Evolutionary conservation across 1,140 invertebrate genomes (phyloP), one percentile per base, ranked within the genome.

Genomic region (Melanaphis sacchari): DNA sequence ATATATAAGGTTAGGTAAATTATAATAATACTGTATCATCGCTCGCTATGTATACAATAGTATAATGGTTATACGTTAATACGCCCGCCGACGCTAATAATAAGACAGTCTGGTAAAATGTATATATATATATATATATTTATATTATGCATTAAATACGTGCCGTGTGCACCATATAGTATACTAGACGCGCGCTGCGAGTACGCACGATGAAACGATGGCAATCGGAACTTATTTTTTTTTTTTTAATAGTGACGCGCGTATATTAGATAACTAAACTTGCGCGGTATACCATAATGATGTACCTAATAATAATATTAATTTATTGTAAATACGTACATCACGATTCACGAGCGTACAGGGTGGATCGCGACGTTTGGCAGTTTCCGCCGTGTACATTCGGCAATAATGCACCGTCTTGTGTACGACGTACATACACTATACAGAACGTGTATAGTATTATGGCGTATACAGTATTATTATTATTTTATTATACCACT

Each of bases 51-150:
- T 59, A 15, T n/a, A n/a, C 59, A n/a, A 76, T 59, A 66, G 15
- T 66, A 66, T n/a, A 76, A 4, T 66, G 1, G n/a, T n/a, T n/a
- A 31, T 11, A 40, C 81, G 81, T 40, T 59, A 31, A 59, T 76
- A n/a, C 59, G 59, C 59, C 31, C 59, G 59, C 59, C 26, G 18
- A n/a, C 31, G n/a, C 31, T 88, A 88, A 88, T 88, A 88, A 88
- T 88, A 49, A 88, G 85, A 26, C 11, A n/a, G 43, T 87, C 41
- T 43, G 85, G 15, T 9, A 76, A 76, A 76, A 76, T 1, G 8
- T 76, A n/a, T 76, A 21, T 11, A 59, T 15, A 31, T 21, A n/a
- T 66, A 31, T 66, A 26, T 26, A 54, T 31, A 26, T n/a, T n/a
- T n/a, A 54, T 54, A 26, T 26, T 26, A 49, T 49, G 1, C 11